Conservation (phyloP, 2,113 vertebrate species). For the Paralichthys olivaceus region DNA sequence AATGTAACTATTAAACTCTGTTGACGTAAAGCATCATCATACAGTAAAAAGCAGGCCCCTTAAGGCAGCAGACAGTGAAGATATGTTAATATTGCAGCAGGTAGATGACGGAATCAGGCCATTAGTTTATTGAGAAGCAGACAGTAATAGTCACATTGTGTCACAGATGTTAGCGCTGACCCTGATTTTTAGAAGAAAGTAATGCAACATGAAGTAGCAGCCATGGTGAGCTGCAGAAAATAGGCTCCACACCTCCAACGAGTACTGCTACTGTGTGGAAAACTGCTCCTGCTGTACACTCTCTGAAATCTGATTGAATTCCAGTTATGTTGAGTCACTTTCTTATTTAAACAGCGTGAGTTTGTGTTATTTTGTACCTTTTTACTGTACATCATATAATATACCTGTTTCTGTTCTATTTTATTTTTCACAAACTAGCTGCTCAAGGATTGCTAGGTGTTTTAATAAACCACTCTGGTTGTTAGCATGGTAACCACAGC, state of each 20-base stretch:
- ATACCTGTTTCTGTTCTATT: too few species aligned
- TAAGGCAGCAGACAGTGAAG: too few species aligned
- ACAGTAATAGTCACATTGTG: background rate
- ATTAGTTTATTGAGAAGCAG: background rate
- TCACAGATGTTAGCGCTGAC: background rate
- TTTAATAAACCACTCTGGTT: background rate
- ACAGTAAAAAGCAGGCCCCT: too few species aligned
- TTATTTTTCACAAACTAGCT: too few species aligned
- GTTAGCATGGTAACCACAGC: background rate
- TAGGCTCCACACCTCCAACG: constrained; percentile 2
- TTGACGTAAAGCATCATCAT: too few species aligned
- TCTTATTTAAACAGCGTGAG: background rate
- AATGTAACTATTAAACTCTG: too few species aligned
- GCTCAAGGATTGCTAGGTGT: too few species aligned
- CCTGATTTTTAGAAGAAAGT: too few species aligned
- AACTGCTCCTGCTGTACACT: background rate
- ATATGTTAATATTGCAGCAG: too few species aligned
- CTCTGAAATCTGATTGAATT: background rate
- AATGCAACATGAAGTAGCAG: too few species aligned
- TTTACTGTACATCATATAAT: background rate
- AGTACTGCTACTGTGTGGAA: background rate
- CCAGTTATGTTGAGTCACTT: too few species aligned
- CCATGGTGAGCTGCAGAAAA: background rate
- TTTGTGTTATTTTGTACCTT: constrained; percentile 11
- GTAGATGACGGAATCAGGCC: background rate